A percentile compares a stretch with the other conserved stretches of the same genome.
Conservation (phyloP, 2,797 vertebrate species). For the Micropoecilia bifurca region DNA sequence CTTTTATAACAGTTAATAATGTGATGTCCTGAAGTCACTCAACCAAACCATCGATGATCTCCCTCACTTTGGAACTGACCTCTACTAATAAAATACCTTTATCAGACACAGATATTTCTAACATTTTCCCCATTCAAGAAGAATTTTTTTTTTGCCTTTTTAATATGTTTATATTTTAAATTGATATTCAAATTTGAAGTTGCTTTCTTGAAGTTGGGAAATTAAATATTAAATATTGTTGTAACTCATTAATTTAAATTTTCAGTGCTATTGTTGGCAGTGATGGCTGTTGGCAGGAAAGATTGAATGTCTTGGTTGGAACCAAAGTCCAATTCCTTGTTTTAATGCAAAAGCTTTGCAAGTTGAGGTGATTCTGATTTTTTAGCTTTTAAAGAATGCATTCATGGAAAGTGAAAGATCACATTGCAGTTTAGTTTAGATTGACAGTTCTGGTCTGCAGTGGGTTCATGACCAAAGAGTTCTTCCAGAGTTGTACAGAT, state of each 20-base stretch:
- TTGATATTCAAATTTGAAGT: too few species aligned
- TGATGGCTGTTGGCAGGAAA: too few species aligned
- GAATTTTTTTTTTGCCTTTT: background rate
- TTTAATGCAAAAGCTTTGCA: background rate
- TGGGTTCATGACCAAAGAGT: slow-evolving; percentile 43
- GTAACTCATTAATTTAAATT: too few species aligned
- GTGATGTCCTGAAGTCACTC: background rate
- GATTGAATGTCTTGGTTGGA: background rate
- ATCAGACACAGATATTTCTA: background rate
- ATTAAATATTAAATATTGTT: too few species aligned
- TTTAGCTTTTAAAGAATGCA: slow-evolving; percentile 32
- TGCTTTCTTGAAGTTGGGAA: too few species aligned
- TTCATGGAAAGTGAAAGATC: slow-evolving; percentile 70
- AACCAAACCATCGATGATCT: background rate
- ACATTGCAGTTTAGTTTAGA: slow-evolving; percentile 58
- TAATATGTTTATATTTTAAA: background rate
- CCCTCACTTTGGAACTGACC: background rate
- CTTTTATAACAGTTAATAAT: background rate
- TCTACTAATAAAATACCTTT: background rate
- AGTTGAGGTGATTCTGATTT: background rate
- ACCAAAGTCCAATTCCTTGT: background rate
- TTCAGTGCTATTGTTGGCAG: too few species aligned
- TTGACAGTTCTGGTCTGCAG: slow-evolving; percentile 53
- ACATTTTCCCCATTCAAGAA: background rate
- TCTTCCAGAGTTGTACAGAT: slow-evolving; percentile 39